Conservation (phyloP, 2,797 vertebrate genomes). For the Eulemur rubriventer region DNA sequence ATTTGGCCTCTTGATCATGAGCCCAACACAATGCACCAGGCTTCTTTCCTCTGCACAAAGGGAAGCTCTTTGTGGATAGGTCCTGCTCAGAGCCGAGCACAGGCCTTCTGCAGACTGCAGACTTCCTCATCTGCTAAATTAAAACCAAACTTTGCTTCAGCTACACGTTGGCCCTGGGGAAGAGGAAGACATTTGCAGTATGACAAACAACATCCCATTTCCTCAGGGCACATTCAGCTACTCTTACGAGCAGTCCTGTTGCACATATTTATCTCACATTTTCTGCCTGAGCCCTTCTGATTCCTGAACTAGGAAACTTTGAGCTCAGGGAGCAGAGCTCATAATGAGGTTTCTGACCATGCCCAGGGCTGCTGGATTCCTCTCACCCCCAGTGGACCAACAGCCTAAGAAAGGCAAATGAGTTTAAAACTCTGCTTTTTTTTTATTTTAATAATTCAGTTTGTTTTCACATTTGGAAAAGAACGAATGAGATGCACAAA, state of each 20-base stretch:
- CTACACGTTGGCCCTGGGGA: not conserved
- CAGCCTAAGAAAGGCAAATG: not conserved
- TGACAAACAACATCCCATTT: not conserved
- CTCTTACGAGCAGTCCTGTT: not conserved
- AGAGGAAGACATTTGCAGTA: not conserved
- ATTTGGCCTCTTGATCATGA: not conserved
- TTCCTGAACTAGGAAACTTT: not conserved
- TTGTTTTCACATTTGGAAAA: slow-evolving; percentile 48
- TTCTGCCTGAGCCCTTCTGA: not conserved
- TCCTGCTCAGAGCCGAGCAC: not conserved
- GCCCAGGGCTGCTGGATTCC: not conserved
- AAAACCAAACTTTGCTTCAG: not conserved
- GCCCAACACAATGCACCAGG: not conserved
- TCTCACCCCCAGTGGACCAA: not conserved
- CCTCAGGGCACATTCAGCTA: not conserved
- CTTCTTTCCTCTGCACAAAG: not conserved
- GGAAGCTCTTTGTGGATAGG: not conserved
- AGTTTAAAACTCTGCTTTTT: not conserved
- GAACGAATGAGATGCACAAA: slow-evolving; percentile 20
- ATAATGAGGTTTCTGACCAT: not conserved
- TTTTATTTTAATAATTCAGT: not conserved
- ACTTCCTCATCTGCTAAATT: not conserved
- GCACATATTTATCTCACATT: not conserved
- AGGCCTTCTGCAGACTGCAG: not conserved
- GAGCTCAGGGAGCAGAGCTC: not conserved